A percentile compares a stretch with the other conserved stretches of the same genome.
These are phyloP conservation scores for Torymus tubicola DNA, from an alignment of 2,888 invertebrate genomes.

Conservation along the genomic window DNA sequence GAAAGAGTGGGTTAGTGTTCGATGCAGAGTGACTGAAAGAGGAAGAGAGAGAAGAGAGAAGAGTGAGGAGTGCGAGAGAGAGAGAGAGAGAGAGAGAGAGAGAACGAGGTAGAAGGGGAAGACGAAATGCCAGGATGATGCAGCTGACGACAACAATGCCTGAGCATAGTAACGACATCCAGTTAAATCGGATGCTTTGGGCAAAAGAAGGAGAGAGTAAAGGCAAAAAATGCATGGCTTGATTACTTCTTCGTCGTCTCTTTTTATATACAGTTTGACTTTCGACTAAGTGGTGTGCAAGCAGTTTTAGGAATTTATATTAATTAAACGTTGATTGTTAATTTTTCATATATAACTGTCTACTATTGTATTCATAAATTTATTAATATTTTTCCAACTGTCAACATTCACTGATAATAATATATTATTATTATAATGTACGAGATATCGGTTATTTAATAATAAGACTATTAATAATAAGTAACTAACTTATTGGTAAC, in stretches of 20 bases:
- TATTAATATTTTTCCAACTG: no score
- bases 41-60: slow-evolving; percentile 52
- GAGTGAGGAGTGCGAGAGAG: slow-evolving; percentile 42
- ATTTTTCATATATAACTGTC: background rate
- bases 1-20: no score
- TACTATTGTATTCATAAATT: no score
- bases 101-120: slow-evolving; percentile 49
- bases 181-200: slow-evolving; percentile 68
- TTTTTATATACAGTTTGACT: slow-evolving; percentile 15
- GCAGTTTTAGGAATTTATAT: background rate
- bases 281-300: background rate
- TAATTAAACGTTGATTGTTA: background rate
- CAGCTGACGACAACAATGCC: slow-evolving; percentile 70
- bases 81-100: slow-evolving; percentile 54
- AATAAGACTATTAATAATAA: no score
- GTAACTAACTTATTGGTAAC: no score
- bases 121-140: slow-evolving; percentile 62
- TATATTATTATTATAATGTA: no score
- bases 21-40: slow-evolving; percentile 28
- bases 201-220: background rate
- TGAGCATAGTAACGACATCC: slow-evolving; percentile 73
- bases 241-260: slow-evolving; percentile 23
- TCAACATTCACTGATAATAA: no score
- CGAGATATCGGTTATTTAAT: no score
- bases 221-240: slow-evolving; percentile 41